Conservation (phyloP, 2,888 invertebrate genomes). For the Drosophila putrida region DNA sequence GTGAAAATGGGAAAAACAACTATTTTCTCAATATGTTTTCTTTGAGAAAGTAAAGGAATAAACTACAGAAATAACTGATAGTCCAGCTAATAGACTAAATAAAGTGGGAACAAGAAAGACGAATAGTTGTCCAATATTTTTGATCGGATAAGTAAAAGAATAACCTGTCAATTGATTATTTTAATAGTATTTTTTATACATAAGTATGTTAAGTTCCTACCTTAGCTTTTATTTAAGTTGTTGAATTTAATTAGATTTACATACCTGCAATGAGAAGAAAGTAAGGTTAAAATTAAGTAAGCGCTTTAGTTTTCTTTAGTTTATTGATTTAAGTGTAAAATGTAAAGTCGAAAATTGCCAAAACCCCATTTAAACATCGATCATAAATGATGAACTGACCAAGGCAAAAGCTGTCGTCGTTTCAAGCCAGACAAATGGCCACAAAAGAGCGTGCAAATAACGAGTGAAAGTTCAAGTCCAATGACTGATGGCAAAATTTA, state of each 20-base stretch:
- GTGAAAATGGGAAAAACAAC: not conserved
- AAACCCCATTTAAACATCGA: conserved; percentile 58
- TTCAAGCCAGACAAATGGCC: conserved; percentile 72
- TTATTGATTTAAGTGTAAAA: not conserved
- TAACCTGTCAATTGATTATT: no score
- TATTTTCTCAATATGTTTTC: not conserved
- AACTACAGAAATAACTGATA: not conserved
- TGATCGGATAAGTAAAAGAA: no score
- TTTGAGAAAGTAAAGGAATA: not conserved
- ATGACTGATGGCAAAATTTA: conserved; percentile 57
- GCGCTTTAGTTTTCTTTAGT: no score
- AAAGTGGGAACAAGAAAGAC: no score
- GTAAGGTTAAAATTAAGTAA: not conserved
- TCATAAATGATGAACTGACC: conserved; percentile 70
- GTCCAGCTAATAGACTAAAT: no score
- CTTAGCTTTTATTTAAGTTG: not conserved
- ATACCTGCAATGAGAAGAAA: conserved; percentile 60
- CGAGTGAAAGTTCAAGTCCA: conserved; percentile 49
- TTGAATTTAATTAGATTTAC: conserved; percentile 21
- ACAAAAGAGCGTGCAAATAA: conserved; percentile 52
- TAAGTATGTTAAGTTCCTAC: not conserved
- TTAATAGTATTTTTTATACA: no score
- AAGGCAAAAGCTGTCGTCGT: conserved; percentile 23
- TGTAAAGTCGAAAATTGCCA: not conserved
- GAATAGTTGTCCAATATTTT: no score